Conservation (phyloP, 2,797 vertebrate species). For the Sternarchorhynchus goeldii region DNA sequence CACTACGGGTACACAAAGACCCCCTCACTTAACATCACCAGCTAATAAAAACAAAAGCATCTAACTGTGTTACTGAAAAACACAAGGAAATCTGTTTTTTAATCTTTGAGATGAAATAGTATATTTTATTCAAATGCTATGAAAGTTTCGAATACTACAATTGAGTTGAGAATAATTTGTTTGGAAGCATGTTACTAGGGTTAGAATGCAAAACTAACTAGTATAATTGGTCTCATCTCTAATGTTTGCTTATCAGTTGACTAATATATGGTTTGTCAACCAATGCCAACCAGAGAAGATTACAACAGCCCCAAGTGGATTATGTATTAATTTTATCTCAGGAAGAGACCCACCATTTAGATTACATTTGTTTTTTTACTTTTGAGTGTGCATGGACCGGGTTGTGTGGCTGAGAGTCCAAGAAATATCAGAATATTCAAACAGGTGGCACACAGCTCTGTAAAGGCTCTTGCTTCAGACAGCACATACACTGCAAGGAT, state of each 20-base stretch:
- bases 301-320: slow-evolving; percentile 39
- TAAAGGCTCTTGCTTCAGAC: too few species aligned
- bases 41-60: slow-evolving; percentile 59
- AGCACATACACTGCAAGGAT: too few species aligned
- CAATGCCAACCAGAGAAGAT: neutral
- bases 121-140: neutral
- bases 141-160: neutral
- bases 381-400: neutral
- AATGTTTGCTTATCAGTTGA: neutral
- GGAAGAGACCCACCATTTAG: neutral
- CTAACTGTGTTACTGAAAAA: slow-evolving; percentile 32
- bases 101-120: too few species aligned
- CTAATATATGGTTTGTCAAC: too few species aligned
- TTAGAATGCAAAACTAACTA: neutral
- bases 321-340: neutral
- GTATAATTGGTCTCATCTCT: neutral
- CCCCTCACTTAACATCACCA: slow-evolving; percentile 48
- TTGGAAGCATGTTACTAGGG: neutral
- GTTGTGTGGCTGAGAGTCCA: neutral
- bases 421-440: neutral
- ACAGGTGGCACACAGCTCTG: neutral
- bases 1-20: slow-evolving; percentile 48
- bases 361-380: neutral
- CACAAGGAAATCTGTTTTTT: too few species aligned
- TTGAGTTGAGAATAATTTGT: neutral